Conservation (phyloP, 2,888 invertebrate genomes). For the Ophonus ardosiacus region DNA sequence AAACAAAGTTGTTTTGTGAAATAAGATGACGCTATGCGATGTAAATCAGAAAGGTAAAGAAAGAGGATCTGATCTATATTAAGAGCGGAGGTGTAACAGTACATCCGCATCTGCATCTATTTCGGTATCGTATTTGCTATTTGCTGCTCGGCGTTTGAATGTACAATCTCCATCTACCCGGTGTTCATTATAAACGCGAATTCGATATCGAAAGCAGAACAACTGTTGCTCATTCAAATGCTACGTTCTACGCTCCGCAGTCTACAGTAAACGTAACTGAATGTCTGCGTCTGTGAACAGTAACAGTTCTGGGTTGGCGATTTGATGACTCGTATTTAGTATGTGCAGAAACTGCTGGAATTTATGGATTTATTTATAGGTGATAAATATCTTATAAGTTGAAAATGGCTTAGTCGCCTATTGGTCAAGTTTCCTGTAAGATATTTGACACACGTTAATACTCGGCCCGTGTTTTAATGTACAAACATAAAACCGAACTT, state of each 20-base stretch:
- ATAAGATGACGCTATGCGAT: not conserved
- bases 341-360: slow-evolving; percentile 16
- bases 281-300: not conserved
- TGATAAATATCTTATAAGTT: slow-evolving; percentile 19
- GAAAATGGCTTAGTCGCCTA: slow-evolving; percentile 6
- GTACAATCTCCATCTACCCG: not conserved
- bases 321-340: slow-evolving; percentile 22
- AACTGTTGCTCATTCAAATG: slow-evolving; percentile 41
- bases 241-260: not conserved
- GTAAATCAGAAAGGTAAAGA: not conserved
- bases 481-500: slow-evolving; percentile 37
- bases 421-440: slow-evolving; percentile 39
- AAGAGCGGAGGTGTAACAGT: not conserved
- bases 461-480: slow-evolving; percentile 23
- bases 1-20: not conserved
- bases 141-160: not conserved
- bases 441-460: slow-evolving; percentile 41
- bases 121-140: not conserved
- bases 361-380: slow-evolving; percentile 36
- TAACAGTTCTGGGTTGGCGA: not conserved
- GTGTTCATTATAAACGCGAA: slow-evolving; percentile 33
- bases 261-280: too few species aligned
- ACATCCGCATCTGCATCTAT: slow-evolving; percentile 24
- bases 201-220: slow-evolving; percentile 27
- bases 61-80: slow-evolving; percentile 1